Base-by-base conservation (phyloP, 2,888 invertebrate species). In the Pandemis cinnamomeana region DNA sequence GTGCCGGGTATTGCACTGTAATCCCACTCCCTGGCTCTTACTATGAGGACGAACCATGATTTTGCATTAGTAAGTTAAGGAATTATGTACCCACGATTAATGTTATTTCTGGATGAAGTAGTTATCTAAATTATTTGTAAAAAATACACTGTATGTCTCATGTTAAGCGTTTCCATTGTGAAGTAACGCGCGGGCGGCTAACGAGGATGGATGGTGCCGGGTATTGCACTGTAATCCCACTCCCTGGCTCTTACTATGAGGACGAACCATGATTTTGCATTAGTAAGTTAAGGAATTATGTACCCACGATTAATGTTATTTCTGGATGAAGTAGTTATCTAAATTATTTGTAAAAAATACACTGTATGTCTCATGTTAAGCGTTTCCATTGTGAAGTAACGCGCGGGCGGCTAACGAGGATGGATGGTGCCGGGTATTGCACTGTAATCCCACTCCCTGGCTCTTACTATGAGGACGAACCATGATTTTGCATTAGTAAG, bases 391-490 rank as follows among this genome's bases (percentile, higher is more conserved):
- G 68, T 72, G 78, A 74, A 74, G 20, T 75, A 75, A 71, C 75
- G 71, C 44, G 70, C 78, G 71, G 75, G 63, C 62, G 68, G 55
- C 77, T 88, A 89, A 89, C 86, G 83, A 85, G 85, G 84, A 89
- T 87, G 82, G 85, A 89, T 89, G 82, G 80, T 75, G 72, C 75
- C 75, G 80, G 81, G 86, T 87, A 89, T 89, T 89, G 86, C 85
- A 72, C 77, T 80, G 87, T 86, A 83, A 85, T 86, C 85, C 82
- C 72, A 72, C 58, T 63, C 73, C 60, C 75, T 67, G 67, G 64
- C 63, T 72, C 62, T 67, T 69, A 72, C 67, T 70, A 73, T 41
- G 68, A 74, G 60, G 75, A 67, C 73, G 75, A 70, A 46, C 46
- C 48, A 48, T 61, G 48, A 13, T 48, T 48, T 13, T 13, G 13